Conservation (phyloP, 1,140 invertebrate species). For the Prorops nasuta region DNA sequence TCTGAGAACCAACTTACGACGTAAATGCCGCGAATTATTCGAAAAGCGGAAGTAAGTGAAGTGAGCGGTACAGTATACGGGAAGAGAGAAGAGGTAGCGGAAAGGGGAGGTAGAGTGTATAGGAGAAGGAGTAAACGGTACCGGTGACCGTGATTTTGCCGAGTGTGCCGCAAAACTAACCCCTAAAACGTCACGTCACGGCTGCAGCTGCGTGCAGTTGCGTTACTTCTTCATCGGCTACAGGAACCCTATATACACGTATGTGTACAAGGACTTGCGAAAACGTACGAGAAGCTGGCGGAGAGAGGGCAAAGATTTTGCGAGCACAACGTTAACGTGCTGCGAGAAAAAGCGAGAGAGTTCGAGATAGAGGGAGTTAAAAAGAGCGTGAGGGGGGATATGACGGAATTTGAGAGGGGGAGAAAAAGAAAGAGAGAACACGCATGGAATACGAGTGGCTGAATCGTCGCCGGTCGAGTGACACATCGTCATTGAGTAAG, state of each 20-base stretch:
- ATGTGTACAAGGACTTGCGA: slow-evolving; percentile 28
- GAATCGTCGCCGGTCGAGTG: slow-evolving; percentile 16
- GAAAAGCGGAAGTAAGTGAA: too few relatives aligned
- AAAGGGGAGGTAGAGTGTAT: not conserved
- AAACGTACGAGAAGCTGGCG: slow-evolving; percentile 40
- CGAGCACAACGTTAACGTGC: too few relatives aligned
- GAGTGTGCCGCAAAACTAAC: slow-evolving; percentile 25
- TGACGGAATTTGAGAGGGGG: not conserved
- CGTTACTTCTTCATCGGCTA: slow-evolving; percentile 12
- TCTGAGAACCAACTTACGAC: too few relatives aligned
- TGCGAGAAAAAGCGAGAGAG: slow-evolving; percentile 1
- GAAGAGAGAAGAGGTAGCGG: not conserved
- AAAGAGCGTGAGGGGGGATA: not conserved
- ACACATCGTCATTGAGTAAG: slow-evolving; percentile 16
- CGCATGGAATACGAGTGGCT: too few relatives aligned
- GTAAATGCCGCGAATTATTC: too few relatives aligned
- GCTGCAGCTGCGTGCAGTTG: slow-evolving; percentile 25
- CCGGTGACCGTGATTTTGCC: not conserved
- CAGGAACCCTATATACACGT: slow-evolving; percentile 15
- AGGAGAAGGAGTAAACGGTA: not conserved
- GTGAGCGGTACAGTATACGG: too few relatives aligned
- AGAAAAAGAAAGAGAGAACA: not conserved
- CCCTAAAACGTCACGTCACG: slow-evolving; percentile 35
- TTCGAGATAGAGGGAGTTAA: slow-evolving; percentile 9
- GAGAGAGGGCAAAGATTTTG: not conserved